phyloP scores from a whole-genome alignment of 2,888 invertebrate genomes.

The Hanleya hanleyi region DNA sequence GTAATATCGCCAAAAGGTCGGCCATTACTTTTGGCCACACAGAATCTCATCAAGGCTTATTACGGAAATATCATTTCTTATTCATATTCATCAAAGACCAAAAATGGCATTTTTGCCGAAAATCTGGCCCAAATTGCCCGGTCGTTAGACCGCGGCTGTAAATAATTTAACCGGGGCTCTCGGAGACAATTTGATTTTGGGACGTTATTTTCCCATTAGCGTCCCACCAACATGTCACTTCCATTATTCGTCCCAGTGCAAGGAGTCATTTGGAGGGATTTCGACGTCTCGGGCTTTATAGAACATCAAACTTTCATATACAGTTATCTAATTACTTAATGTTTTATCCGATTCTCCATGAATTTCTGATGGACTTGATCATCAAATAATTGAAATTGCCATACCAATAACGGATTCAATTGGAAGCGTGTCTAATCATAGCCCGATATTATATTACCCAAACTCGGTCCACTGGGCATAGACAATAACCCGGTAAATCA shows the following conservation, averaged over 20 bases:
- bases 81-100: slow-evolving; percentile 12
- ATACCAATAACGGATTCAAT: slow-evolving; percentile 1
- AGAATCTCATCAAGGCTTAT: slow-evolving; percentile 7
- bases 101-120: not conserved
- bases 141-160: slow-evolving; percentile 5
- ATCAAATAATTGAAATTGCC: slow-evolving; percentile 1
- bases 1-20: slow-evolving; percentile 4
- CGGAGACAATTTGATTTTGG: slow-evolving; percentile 6
- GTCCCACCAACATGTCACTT: slow-evolving; percentile 9
- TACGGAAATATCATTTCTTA: slow-evolving; percentile 11
- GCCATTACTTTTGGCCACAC: not conserved
- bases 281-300: slow-evolving; percentile 1
- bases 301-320: slow-evolving; percentile 47
- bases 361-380: slow-evolving; percentile 1
- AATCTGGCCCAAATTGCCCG: slow-evolving; percentile 1
- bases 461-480: not conserved
- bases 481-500: too few species aligned
- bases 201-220: slow-evolving; percentile 11
- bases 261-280: not conserved
- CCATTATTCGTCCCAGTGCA: slow-evolving; percentile 7
- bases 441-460: not conserved
- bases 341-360: slow-evolving; percentile 8
- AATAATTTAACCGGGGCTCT: not conserved
- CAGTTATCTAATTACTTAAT: slow-evolving; percentile 48
- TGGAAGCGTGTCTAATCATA: not conserved